Evolutionary conservation across 2,888 invertebrate genomes (phyloP), one percentile per base, ranked within the genome.

Genomic region (Parasteatoda lunata): DNA sequence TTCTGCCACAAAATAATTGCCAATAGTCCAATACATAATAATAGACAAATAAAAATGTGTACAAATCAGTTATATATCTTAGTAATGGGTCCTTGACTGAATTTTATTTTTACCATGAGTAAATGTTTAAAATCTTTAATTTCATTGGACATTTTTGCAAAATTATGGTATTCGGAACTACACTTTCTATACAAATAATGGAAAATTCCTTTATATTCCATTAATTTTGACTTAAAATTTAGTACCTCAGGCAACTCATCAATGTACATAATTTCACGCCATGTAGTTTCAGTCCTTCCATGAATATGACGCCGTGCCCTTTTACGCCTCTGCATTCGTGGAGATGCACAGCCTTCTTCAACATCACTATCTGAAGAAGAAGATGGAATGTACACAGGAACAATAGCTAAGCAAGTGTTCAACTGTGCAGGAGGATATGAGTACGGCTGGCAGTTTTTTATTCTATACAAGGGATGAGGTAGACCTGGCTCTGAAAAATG

Each of bases 221-320:
- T 30, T 30, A 30, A 30, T 30, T 30, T 30, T 30, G 11, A 30
- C 15, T 13, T 15, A 3, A 73, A 52, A 59, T 52, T 11, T 45
- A 89, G 88, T 91, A 96, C 96, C 94, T 97, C 97, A 5, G 97
- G 97, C 90, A 97, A 92, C 3, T 96, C 96, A 91, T 97, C 97
- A 65, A 96, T 94, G 91, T 97, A 96, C 11, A 95, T 94, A 77
- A 96, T 79, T 65, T 89, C 89, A 45, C 87, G 70, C 71, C 80
- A 78, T 8, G 73, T 59, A 51, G 68, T 48, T 11, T 79, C 80
- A n/a, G 65, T 8, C 11, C 83, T 73, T 4, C 84, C 73, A 9
- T 70, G 77, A 15, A 80, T 54, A 91, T 90, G 90, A 64, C 91
- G 93, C 68, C 91, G 89, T 52, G 91, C 89, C 77, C 93, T 92